phyloP scores from a whole-genome alignment of 2,797 vertebrate genomes.

The Petrocephalus sullivani region DNA sequence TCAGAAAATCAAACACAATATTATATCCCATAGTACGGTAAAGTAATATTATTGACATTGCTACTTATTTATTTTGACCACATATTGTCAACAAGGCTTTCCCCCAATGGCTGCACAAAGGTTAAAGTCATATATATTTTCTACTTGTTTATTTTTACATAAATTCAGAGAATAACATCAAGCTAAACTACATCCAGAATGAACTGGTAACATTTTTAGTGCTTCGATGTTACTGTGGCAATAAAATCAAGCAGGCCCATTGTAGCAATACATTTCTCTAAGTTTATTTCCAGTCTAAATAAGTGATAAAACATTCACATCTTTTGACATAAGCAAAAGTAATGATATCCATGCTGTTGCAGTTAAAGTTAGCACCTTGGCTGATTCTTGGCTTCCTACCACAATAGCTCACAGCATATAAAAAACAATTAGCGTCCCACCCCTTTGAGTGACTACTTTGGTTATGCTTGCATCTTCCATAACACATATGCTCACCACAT shows the following conservation, averaged over 20 bases:
- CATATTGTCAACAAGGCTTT: neutral
- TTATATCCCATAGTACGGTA: neutral
- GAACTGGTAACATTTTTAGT: neutral
- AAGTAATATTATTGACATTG: neutral
- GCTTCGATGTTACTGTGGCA: neutral
- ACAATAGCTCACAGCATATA: constrained; percentile 10
- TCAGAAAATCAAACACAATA: neutral
- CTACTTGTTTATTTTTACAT: neutral
- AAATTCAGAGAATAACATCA: neutral
- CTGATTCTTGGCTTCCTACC: constrained; percentile 17
- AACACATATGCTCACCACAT: neutral
- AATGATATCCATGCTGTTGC: neutral
- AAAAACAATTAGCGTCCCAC: neutral
- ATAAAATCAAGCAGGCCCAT: neutral
- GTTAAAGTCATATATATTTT: neutral
- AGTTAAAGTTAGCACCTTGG: neutral
- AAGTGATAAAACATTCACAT: neutral
- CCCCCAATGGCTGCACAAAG: neutral
- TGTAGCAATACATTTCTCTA: neutral
- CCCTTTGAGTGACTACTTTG: neutral
- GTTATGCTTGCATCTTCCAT: neutral
- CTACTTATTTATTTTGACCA: neutral
- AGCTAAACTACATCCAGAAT: neutral
- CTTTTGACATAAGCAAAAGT: neutral
- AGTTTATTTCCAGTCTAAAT: neutral